Percentiles rank a stretch among this genome's conserved stretches.
Evolutionary conservation across 2,888 invertebrate genomes (phyloP).

Genomic region (Macrosoma leucophasiata): DNA sequence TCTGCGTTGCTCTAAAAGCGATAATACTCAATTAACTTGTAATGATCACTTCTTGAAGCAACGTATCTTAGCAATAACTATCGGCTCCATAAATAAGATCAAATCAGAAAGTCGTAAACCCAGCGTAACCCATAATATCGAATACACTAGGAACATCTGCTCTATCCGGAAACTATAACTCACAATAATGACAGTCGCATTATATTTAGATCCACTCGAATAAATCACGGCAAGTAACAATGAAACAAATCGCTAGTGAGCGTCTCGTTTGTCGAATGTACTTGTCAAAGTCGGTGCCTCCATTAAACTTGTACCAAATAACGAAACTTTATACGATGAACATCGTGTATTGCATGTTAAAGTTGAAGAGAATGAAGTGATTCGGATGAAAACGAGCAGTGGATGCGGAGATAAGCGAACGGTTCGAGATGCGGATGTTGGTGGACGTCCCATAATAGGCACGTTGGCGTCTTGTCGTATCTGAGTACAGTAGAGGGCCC

Average conservation of each 20-base stretch:
- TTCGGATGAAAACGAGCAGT: constrained; percentile 8
- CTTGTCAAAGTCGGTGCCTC: constrained; percentile 30
- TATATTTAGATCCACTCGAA: no score
- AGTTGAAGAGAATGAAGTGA: not conserved
- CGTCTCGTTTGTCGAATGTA: constrained; percentile 32
- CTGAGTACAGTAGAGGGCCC: constrained; percentile 40
- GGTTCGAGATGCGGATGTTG: not conserved
- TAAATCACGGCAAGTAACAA: constrained; percentile 26
- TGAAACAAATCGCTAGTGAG: constrained; percentile 30
- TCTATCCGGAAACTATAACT: no score
- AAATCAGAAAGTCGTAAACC: no score
- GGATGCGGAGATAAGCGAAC: constrained; percentile 5
- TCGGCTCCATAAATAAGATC: no score
- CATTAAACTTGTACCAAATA: constrained; percentile 11
- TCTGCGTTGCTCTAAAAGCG: no score
- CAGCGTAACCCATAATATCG: no score
- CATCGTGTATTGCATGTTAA: constrained; percentile 9
- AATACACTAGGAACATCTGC: no score
- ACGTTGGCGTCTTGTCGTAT: constrained; percentile 37
- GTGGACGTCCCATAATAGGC: constrained; percentile 12
- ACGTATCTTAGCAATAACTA: no score
- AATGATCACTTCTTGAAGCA: no score
- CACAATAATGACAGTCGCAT: no score
- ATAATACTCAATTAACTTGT: no score
- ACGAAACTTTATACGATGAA: not conserved